Evolutionary conservation across 1,140 invertebrate genomes (phyloP).

Genomic region (Zeugodacus cucurbitae): DNA sequence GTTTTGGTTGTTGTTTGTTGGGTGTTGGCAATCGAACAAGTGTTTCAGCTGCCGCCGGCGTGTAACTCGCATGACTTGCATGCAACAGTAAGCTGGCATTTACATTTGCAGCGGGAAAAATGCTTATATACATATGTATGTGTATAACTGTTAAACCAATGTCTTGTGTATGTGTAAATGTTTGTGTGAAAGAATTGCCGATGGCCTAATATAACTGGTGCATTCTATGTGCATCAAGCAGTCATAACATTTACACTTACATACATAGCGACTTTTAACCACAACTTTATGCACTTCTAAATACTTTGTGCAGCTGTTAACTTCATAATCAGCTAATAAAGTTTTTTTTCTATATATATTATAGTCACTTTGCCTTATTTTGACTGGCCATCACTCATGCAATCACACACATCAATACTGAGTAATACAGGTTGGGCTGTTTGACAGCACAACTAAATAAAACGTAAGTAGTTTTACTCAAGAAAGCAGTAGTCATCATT

Average conservation of each 20-base stretch:
- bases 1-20: not conserved
- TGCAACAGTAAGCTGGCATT: slow-evolving; percentile 25
- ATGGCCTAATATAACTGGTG: not conserved
- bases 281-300: not conserved
- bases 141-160: not conserved
- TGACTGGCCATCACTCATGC: not conserved
- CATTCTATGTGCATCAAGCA: not conserved
- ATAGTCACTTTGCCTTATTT: not conserved
- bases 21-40: slow-evolving; percentile 12
- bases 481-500: not conserved
- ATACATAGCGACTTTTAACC: not conserved
- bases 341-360: not conserved
- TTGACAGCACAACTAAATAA: not conserved
- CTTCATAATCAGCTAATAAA: not conserved
- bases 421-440: not conserved
- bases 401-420: not conserved
- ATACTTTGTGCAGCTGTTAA: not conserved
- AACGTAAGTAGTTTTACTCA: not conserved
- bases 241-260: not conserved
- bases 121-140: not conserved
- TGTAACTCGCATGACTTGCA: not conserved
- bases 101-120: not conserved
- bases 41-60: not conserved
- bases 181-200: not conserved
- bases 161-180: not conserved